phyloP scores from a whole-genome alignment of 2,797 vertebrate species.

The Acestrorhynchus altus region DNA sequence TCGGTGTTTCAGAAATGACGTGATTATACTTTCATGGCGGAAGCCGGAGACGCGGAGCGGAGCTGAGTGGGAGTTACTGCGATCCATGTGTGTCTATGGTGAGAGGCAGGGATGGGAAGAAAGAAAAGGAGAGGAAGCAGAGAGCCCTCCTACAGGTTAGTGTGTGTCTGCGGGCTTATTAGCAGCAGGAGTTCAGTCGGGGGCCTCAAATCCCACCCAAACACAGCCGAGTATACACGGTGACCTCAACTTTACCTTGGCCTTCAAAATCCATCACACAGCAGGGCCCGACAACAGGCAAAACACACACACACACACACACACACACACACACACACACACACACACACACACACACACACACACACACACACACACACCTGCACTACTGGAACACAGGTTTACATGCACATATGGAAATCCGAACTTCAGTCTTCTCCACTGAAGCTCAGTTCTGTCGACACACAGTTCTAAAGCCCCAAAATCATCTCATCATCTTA shows the following conservation, averaged over 20 bases:
- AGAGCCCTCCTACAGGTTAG: constrained; percentile 36
- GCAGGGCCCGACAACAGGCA: constrained; percentile 30
- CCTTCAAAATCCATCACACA: constrained; percentile 75
- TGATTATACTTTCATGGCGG: constrained; percentile 10
- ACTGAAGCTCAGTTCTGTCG: constrained; percentile 35
- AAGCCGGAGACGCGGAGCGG: neutral
- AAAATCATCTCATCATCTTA: neutral
- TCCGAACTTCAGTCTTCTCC: constrained; percentile 27
- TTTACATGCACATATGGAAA: constrained; percentile 35
- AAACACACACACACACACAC: constrained; percentile 24
- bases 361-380: constrained; percentile 40
- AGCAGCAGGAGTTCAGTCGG: constrained; percentile 63
- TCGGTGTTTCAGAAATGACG: neutral
- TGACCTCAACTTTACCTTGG: constrained; percentile 74
- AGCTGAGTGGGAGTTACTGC: constrained; percentile 6
- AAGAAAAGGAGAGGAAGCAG: neutral
- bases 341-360: constrained; percentile 28
- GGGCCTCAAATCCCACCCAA: constrained; percentile 69
- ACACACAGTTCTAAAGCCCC: neutral
- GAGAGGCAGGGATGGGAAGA: constrained; percentile 4
- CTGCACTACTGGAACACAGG: constrained; percentile 25
- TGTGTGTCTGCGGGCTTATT: constrained; percentile 70
- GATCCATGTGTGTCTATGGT: constrained; percentile 12
- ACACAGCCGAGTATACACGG: constrained; percentile 73
- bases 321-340: constrained; percentile 20